A percentile compares a stretch with the other conserved stretches of the same genome.
phyloP scores from a whole-genome alignment of 2,113 vertebrate genomes.

The Tauraco erythrolophus region DNA sequence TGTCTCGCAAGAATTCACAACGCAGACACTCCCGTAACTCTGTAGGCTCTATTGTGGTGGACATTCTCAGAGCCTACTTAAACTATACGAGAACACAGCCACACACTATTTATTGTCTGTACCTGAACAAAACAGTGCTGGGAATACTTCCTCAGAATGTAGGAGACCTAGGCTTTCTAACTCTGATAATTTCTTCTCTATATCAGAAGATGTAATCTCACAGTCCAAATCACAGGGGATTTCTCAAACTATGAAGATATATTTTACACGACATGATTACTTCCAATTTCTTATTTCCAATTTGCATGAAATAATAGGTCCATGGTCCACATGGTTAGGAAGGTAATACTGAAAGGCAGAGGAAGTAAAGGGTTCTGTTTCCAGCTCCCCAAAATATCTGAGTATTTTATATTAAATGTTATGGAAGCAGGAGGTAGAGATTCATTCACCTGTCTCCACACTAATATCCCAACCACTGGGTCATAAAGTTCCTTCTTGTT shows the following conservation, averaged over 20 bases:
- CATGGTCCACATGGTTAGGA: background rate
- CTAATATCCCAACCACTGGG: rapidly evolving
- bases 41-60: background rate
- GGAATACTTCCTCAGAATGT: background rate
- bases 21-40: background rate
- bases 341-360: background rate
- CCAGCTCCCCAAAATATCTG: background rate
- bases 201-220: background rate
- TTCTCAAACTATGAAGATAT: background rate
- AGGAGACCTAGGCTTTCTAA: background rate
- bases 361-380: background rate
- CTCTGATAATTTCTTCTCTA: background rate
- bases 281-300: background rate
- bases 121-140: background rate
- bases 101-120: background rate
- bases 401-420: background rate
- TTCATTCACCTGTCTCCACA: background rate
- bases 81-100: background rate
- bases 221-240: background rate
- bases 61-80: background rate
- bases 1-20: background rate
- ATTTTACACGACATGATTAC: background rate
- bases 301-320: background rate
- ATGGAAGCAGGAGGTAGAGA: background rate
- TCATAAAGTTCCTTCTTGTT: conserved; percentile 11